Base-by-base conservation (phyloP, 2,113 vertebrate species). In the Microcebus tavaratra region DNA sequence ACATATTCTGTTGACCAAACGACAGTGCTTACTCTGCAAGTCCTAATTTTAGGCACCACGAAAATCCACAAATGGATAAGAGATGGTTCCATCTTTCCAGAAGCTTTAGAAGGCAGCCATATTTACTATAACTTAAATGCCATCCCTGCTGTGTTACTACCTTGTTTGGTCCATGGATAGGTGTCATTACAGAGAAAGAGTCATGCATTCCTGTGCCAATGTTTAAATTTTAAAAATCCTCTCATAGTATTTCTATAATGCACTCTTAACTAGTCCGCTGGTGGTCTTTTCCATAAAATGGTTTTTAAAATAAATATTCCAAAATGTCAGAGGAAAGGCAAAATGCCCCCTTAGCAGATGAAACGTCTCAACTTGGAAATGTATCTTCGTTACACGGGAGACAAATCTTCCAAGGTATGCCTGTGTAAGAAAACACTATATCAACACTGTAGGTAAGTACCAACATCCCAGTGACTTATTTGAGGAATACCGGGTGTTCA, bases 281-380 rank as follows among this genome's bases (percentile, higher is more conserved):
- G 91, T 50, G 50, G 70, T 91, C 94, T 9, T 73, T 94, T 76
- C 73, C 72, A 94, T 86, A 78, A 96, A 97, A 85, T 82, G 17
- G 34, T 90, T 96, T 88, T 92, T 63, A 91, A 93, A 92, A 96
- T 86, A 95, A 97, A 90, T 97, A 97, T 90, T 94, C 96, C 96
- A 95, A 96, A 97, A 97, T 92, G 81, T 97, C 93, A 96, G 34
- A 91, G 80, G 59, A 92, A 95, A 93, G 50, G 55, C 83, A 96
- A 97, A 94, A 93, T 79, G 36, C 87, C 97, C n/a, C 98, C 72
- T 87, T 97, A 95, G 34, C 79, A 95, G 84, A 97, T 55, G 93
- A 98, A 97, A 97, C 96, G 91, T 97, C 68, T 98, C 92, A 92
- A 97, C 94, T 95, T 97, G 97, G 86, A 95, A 98, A 97, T 61